Base-by-base conservation (phyloP, 2,888 invertebrate species). In the Portevinia maculata region DNA sequence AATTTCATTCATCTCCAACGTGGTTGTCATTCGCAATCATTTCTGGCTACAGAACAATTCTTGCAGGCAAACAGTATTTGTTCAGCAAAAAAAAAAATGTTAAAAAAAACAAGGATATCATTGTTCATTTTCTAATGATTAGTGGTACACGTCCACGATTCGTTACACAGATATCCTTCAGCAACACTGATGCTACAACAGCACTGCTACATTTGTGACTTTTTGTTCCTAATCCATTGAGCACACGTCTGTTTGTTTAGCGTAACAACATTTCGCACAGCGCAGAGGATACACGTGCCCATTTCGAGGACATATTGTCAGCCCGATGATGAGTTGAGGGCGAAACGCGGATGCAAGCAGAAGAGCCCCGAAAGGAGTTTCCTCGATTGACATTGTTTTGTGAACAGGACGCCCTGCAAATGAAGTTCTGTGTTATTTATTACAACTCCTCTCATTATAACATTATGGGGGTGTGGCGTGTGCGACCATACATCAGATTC, bases 221-320 rank as follows among this genome's bases (percentile, higher is more conserved):
- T 84, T 81, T 84, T 85, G 76, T 74, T 71, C 69, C 44, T 79
- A 81, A 85, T 85, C 79, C 84, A 62, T 78, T 37, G 64, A 65
- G 73, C 85, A 75, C 84, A 83, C 84, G 84, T 75, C 74, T 83
- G 59, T 84, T 86, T 86, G 84, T 86, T 86, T 78, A 69, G 85
- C 85, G 79, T 79, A 85, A 86, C 85, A 85, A 76, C 79, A 85
- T 84, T 83, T 83, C 78, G 67, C 57, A 83, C 67, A 70, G 83
- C 70, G 85, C 48, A 79, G n/a, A 73, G 79, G 84, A 84, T 79
- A 73, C 86, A 86, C 86, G 86, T 86, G 86, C 83, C 86, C 76
- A 30, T 79, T 85, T 85, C 74, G 64, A 84, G 84, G 84, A 79
- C 84, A 84, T 84, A 84, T 84, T 84, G 84, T 84, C 73, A 65